Evolutionary conservation across 2,113 vertebrate genomes (phyloP).

Genomic region (Noctilio leporinus): DNA sequence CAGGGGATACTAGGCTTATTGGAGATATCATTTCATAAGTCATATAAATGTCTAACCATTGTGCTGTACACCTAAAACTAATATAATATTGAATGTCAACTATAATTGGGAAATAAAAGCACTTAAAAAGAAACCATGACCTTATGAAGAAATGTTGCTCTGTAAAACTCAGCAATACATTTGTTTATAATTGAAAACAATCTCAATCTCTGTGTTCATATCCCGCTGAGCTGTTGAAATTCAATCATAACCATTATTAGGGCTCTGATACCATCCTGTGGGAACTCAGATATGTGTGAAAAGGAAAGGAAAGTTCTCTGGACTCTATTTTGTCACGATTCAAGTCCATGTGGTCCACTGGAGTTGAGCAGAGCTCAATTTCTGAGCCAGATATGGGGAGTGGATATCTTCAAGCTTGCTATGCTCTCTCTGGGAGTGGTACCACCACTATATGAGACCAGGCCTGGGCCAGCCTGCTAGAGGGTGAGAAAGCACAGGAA

Average conservation of each 20-base stretch:
- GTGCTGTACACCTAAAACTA: background rate
- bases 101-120: background rate
- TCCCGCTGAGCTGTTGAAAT: background rate
- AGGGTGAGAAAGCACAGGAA: fast-evolving
- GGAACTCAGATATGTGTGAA: background rate
- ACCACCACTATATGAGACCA: background rate
- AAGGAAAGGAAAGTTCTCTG: background rate
- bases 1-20: background rate
- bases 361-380: background rate
- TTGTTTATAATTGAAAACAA: background rate
- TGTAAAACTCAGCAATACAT: background rate
- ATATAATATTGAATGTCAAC: background rate
- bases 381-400: background rate
- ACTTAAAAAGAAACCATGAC: background rate
- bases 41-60: background rate
- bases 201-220: background rate
- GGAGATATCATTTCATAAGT: background rate
- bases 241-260: background rate
- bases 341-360: background rate
- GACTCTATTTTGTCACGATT: background rate
- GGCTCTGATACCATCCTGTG: background rate
- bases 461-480: background rate
- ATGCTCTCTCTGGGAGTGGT: background rate
- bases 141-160: background rate
- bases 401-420: background rate